phyloP scores from a whole-genome alignment of 2,888 invertebrate species.

The Leucozona laternaria region DNA sequence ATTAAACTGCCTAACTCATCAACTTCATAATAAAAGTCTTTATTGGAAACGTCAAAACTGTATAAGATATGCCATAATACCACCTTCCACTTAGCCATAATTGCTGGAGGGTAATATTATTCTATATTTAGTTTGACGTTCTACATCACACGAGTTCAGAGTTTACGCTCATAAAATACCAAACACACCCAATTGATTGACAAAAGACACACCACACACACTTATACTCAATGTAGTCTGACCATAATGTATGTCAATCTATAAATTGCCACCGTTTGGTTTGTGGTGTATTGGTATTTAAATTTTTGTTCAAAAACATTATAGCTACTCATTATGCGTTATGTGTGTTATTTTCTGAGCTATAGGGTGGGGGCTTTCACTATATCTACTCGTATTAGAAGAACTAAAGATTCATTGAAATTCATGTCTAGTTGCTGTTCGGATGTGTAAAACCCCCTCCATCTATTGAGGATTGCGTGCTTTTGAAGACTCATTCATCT shows the following conservation, averaged over 20 bases:
- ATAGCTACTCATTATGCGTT: slow-evolving; percentile 9
- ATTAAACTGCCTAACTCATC: slow-evolving; percentile 25
- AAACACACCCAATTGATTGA: slow-evolving; percentile 68
- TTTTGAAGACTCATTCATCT: slow-evolving; percentile 23
- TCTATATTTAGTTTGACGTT: slow-evolving; percentile 42
- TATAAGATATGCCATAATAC: slow-evolving; percentile 17
- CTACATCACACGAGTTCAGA: slow-evolving; percentile 55
- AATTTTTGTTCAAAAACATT: slow-evolving; percentile 16
- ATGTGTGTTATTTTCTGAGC: slow-evolving; percentile 11
- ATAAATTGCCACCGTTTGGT: slow-evolving; percentile 45
- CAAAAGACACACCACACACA: slow-evolving; percentile 43
- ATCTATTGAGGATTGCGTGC: slow-evolving; percentile 37
- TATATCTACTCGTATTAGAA: neutral
- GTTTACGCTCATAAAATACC: slow-evolving; percentile 53
- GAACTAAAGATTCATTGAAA: slow-evolving; percentile 58
- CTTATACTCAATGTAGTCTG: neutral
- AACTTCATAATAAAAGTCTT: slow-evolving; percentile 13
- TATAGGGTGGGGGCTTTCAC: neutral
- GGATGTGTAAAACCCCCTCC: slow-evolving; percentile 13
- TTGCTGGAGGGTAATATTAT: neutral
- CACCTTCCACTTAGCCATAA: slow-evolving; percentile 15
- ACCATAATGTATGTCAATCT: slow-evolving; percentile 57
- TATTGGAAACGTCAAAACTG: slow-evolving; percentile 32
- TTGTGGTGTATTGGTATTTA: slow-evolving; percentile 3
- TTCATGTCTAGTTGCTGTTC: slow-evolving; percentile 54